Base-by-base conservation (phyloP, 2,888 invertebrate species). In the Caenorhabditis virilis region DNA sequence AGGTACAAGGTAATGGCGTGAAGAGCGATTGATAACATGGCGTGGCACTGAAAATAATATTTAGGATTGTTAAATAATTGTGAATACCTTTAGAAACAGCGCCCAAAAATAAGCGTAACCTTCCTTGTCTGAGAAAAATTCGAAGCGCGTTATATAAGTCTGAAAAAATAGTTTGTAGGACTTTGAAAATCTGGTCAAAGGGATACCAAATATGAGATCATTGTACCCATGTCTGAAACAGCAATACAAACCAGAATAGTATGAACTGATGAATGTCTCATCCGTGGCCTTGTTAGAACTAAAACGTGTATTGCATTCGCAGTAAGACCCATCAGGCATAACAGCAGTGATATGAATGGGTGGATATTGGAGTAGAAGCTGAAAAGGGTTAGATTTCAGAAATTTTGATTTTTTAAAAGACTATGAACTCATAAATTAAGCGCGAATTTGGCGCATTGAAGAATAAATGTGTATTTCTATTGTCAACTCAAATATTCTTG, bases 1-100 rank as follows among this genome's bases (percentile, higher is more conserved):
- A 79, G 56, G 59, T 78, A 79, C 18, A 79, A 64, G 15, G 75
- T 74, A 35, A 73, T 72, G 9, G 77, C 78, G 50, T 79, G 79
- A 30, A 78, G 69, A 22, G 69, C 72, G 42, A 79, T 77, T 42
- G 69, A 69, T 30, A 72, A 36, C 47, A 73, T 68, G 1, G 69
- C 76, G 57, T 79, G 79, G 16, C 73, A 49, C 55, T n/a, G n/a
- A n/a, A n/a, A n/a, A n/a, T n/a, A n/a, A n/a, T n/a, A n/a, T n/a
- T n/a, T n/a, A n/a, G n/a, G n/a, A n/a, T n/a, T n/a, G n/a, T n/a
- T n/a, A n/a, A n/a, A n/a, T n/a, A n/a, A n/a, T n/a, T n/a, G n/a
- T n/a, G n/a, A n/a, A n/a, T n/a, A n/a, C n/a, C n/a, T 72, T 71
- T n/a, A 78, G 62, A 45, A 77, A 77, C 1, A 71, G 42, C 0